A percentile compares a stretch with the other conserved stretches of the same genome.
Conservation (phyloP, 2,113 vertebrate genomes). For the Heptranchias perlo region DNA sequence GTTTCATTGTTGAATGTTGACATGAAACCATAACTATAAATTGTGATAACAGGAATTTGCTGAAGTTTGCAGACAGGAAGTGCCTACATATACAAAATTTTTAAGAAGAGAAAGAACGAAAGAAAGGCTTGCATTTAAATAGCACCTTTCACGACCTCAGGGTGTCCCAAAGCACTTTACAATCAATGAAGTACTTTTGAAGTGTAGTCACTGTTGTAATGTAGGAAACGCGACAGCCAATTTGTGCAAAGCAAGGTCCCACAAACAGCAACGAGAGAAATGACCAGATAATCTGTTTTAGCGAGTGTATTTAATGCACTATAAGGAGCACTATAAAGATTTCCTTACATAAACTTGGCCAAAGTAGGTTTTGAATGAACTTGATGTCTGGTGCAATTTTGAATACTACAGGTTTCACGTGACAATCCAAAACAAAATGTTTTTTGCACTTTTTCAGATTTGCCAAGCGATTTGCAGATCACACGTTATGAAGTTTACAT, state of each 20-base stretch:
- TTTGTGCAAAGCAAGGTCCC: too few species aligned
- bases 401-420: background rate
- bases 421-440: background rate
- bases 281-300: too few species aligned
- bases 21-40: background rate
- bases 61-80: background rate
- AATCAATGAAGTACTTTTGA: too few species aligned
- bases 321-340: background rate
- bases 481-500: constrained; percentile 15
- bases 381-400: background rate
- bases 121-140: background rate
- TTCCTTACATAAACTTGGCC: background rate
- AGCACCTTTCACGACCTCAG: too few species aligned
- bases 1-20: background rate
- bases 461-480: background rate
- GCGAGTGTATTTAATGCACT: background rate
- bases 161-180: too few species aligned
- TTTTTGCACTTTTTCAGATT: background rate
- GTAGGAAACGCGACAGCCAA: too few species aligned
- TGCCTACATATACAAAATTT: background rate
- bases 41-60: background rate
- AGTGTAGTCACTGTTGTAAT: too few species aligned
- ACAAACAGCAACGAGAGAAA: too few species aligned
- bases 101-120: background rate
- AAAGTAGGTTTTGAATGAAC: background rate